Conservation (phyloP, 2,113 vertebrate species). For the Bos taurus region ARS-UCD2.0 NC_037334.1:60964501-60965000, state of each 20-base stretch:
- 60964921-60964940: not conserved
- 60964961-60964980: not conserved
- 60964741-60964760: constrained; percentile 76
- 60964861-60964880: constrained; percentile 94
- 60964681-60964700: not conserved
- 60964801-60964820: constrained; percentile 90
- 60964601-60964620: not conserved
- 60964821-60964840: constrained; percentile 96
- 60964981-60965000: not conserved
- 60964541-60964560: not conserved
- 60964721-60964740: not conserved
- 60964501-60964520: not conserved
- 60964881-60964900: constrained; percentile 83
- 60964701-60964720: not conserved
- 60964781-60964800: constrained; percentile 89
- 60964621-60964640: rapidly evolving
- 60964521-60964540: not conserved
- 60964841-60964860: constrained; percentile 88
- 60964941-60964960: no score
- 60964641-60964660: rapidly evolving
- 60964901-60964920: not conserved
- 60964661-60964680: not conserved
- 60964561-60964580: not conserved
- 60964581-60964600: not conserved
- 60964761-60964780: constrained; percentile 91